Evolutionary conservation across 2,797 vertebrate species (phyloP).

Genomic region (Cheirogaleus major): DNA sequence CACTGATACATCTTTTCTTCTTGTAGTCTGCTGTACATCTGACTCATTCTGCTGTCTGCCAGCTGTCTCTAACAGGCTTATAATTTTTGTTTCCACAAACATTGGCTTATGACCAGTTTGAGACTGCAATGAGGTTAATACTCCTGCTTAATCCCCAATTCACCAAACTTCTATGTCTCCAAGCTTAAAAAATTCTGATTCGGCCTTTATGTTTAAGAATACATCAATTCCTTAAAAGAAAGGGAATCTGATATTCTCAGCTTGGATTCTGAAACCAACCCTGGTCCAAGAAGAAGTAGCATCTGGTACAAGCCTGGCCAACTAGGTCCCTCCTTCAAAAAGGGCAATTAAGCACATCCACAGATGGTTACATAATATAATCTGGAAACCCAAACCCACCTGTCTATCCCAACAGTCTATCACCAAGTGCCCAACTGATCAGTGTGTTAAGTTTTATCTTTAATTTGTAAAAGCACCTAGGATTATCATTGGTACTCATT

Average conservation of each 20-base stretch:
- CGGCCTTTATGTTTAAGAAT: not conserved
- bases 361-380: not conserved
- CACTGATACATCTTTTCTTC: not conserved
- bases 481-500: not conserved
- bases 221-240: constrained; percentile 15
- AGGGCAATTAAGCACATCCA: not conserved
- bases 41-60: not conserved
- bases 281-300: not conserved
- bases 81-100: not conserved
- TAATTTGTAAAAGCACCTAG: not conserved
- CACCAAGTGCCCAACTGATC: not conserved
- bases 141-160: not conserved
- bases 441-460: not conserved
- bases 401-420: not conserved
- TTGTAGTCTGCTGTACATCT: not conserved
- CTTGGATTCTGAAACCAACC: not conserved
- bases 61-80: not conserved
- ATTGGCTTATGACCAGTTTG: not conserved
- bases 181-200: not conserved
- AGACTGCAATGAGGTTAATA: not conserved
- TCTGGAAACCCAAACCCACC: not conserved
- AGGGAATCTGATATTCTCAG: not conserved
- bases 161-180: not conserved
- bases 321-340: not conserved
- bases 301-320: not conserved